Conservation (phyloP, 2,113 vertebrate species). For the Zapornia atra region DNA sequence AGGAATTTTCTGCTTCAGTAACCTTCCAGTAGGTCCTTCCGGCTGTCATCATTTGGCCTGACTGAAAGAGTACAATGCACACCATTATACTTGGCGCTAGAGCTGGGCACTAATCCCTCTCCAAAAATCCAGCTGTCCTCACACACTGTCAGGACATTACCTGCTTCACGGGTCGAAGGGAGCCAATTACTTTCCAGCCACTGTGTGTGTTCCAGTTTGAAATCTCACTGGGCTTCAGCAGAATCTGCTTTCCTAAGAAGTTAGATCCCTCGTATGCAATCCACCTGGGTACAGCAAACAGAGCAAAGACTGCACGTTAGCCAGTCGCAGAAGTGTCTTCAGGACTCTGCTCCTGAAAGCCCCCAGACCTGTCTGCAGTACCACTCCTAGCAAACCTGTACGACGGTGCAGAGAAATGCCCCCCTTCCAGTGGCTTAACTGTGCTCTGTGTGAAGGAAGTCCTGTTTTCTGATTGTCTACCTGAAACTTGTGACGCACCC, state of each 20-base stretch:
- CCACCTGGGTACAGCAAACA: conserved; percentile 74
- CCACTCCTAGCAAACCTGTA: not conserved
- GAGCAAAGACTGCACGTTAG: not conserved
- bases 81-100: not conserved
- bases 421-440: not conserved
- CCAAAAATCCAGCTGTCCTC: not conserved
- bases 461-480: not conserved
- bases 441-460: not conserved
- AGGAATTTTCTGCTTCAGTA: not conserved
- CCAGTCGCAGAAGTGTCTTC: not conserved
- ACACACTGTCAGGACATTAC: conserved; percentile 43
- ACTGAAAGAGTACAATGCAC: not conserved
- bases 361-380: not conserved
- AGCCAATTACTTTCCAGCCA: conserved; percentile 84
- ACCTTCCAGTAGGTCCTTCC: not conserved
- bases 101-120: not conserved
- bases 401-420: not conserved
- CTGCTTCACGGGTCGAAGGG: conserved; percentile 83
- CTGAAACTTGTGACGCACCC: not conserved
- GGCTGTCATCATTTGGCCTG: not conserved
- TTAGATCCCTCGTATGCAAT: conserved; percentile 83
- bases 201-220: conserved; percentile 80
- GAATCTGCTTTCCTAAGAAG: conserved; percentile 84
- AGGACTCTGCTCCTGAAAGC: not conserved
- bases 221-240: conserved; percentile 77